Percentiles rank a stretch among this genome's conserved stretches.
phyloP scores from a whole-genome alignment of 1,140 invertebrate genomes.

The Panagrolaimus sp. region DNA sequence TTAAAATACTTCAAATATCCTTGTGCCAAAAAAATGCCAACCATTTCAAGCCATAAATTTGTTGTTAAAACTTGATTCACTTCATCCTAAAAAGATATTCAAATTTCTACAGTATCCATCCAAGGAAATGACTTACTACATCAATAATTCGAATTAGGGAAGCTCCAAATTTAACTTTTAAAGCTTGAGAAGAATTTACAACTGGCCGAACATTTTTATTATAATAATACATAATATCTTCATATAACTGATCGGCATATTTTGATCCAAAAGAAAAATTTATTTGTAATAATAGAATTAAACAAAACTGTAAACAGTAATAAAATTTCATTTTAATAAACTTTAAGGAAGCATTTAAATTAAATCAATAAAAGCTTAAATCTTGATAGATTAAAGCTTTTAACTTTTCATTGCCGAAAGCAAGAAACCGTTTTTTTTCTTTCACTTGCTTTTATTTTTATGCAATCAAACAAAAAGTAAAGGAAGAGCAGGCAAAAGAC shows the following conservation, averaged over 20 bases:
- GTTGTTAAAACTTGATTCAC: conserved; percentile 92
- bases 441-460: too few species aligned
- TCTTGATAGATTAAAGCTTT: too few species aligned
- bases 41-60: conserved; percentile 89
- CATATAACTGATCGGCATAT: conserved; percentile 62
- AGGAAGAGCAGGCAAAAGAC: too few species aligned
- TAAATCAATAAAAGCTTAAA: too few species aligned
- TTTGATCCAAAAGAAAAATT: background rate
- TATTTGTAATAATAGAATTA: too few species aligned
- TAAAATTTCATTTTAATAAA: too few species aligned
- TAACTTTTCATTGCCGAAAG: too few species aligned
- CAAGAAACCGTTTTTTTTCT: too few species aligned
- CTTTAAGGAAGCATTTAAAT: too few species aligned
- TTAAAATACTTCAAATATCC: conserved; percentile 18
- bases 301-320: too few species aligned
- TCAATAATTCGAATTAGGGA: conserved; percentile 63
- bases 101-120: background rate
- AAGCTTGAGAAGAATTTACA: conserved; percentile 84
- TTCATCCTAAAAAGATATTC: conserved; percentile 69
- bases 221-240: conserved; percentile 87
- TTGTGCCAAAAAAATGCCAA: conserved; percentile 61
- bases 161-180: conserved; percentile 79
- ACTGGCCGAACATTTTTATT: conserved; percentile 90
- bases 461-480: too few species aligned
- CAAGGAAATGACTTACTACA: conserved; percentile 60